Percentiles rank a stretch among this genome's conserved stretches.
These are phyloP conservation scores for Morphnarchus princeps DNA, from an alignment of 2,113 vertebrate genomes.

Conservation along the genomic window DNA sequence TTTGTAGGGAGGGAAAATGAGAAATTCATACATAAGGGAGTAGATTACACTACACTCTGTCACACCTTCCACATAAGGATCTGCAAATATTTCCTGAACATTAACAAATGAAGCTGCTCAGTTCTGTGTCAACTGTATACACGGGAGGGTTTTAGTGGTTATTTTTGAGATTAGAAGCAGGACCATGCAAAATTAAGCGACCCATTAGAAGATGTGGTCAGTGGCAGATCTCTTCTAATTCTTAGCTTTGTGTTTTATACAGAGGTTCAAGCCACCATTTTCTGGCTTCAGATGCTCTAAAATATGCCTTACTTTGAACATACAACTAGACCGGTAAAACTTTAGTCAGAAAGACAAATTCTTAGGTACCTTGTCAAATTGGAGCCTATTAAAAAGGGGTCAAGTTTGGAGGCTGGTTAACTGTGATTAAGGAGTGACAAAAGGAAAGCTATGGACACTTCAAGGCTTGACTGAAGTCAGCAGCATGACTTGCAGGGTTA, in stretches of 20 bases:
- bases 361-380: background rate
- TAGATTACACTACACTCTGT: background rate
- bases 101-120: background rate
- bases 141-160: background rate
- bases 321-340: background rate
- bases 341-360: background rate
- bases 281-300: background rate
- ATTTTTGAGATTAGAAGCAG: background rate
- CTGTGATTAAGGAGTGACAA: background rate
- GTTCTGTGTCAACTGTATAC: background rate
- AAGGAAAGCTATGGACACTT: background rate
- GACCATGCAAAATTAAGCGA: background rate
- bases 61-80: background rate
- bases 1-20: background rate
- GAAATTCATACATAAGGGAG: background rate
- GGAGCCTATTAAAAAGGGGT: background rate
- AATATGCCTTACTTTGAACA: background rate
- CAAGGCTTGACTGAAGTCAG: background rate
- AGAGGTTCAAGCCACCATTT: background rate
- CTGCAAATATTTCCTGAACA: background rate
- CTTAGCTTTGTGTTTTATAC: background rate
- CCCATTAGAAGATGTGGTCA: background rate
- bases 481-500: background rate
- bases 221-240: background rate
- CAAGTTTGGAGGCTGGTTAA: background rate